These are phyloP conservation scores for Ptilodon capucinus DNA, from an alignment of 2,888 invertebrate species.

Conservation along the genomic window DNA sequence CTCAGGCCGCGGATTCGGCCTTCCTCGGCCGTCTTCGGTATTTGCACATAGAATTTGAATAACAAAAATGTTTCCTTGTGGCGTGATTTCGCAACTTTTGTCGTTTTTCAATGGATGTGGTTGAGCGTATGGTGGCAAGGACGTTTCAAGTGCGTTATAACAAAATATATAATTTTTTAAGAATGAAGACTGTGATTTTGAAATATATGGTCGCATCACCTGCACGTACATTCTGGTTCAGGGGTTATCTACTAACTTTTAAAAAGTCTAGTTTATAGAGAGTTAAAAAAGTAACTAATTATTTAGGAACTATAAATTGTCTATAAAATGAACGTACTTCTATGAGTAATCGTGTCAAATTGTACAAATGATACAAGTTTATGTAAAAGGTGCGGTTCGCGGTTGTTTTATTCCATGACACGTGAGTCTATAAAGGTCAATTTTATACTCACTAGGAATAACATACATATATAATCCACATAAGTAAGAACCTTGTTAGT, in stretches of 20 bases:
- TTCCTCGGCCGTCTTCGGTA: slow-evolving; percentile 51
- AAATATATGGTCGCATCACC: background rate
- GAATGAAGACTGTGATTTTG: background rate
- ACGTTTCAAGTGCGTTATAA: background rate
- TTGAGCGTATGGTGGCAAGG: slow-evolving; percentile 3
- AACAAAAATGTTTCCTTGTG: slow-evolving; percentile 34
- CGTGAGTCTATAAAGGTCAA: background rate
- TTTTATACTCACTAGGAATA: background rate
- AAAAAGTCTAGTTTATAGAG: too few relatives aligned
- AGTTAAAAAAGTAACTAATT: too few relatives aligned
- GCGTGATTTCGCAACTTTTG: slow-evolving; percentile 27
- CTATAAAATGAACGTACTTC: background rate
- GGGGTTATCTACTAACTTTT: too few relatives aligned
- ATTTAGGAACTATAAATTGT: too few relatives aligned
- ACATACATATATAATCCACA: background rate
- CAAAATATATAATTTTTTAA: background rate
- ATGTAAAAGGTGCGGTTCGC: background rate
- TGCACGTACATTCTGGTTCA: too few relatives aligned
- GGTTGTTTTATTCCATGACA: background rate
- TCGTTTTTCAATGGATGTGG: slow-evolving; percentile 21
- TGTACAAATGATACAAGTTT: too few relatives aligned
- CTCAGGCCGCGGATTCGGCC: slow-evolving; percentile 50
- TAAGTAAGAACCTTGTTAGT: background rate
- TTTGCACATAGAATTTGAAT: slow-evolving; percentile 36
- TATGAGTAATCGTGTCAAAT: too few relatives aligned